Evolutionary conservation across 2,113 vertebrate species (phyloP).

Genomic region (Zootoca vivipara): DNA sequence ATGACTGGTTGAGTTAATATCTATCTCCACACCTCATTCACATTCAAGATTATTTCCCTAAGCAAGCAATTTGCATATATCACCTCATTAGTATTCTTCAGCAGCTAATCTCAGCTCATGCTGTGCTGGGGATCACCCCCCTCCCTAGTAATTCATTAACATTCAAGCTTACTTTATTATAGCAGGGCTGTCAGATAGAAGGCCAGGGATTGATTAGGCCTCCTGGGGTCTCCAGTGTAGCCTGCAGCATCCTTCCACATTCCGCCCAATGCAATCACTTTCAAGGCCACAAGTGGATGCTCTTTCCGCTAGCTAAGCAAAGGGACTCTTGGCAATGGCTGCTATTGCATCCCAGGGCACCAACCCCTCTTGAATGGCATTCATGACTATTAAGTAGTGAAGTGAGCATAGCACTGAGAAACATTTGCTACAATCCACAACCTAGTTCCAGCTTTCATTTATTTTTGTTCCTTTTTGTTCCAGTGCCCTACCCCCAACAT

Average conservation of each 20-base stretch:
- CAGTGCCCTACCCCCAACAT: neutral
- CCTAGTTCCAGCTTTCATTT: neutral
- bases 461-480: neutral
- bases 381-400: neutral
- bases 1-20: neutral
- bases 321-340: neutral
- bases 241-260: neutral
- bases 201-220: neutral
- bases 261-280: neutral
- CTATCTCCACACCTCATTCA: slow-evolving; percentile 21
- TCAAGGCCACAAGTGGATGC: neutral
- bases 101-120: slow-evolving; percentile 1
- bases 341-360: neutral
- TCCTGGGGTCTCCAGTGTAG: neutral
- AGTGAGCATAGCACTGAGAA: neutral
- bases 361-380: neutral
- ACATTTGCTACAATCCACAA: neutral
- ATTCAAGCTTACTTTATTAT: slow-evolving; percentile 14
- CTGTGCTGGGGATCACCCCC: neutral
- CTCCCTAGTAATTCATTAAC: slow-evolving; percentile 11
- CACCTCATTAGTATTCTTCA: slow-evolving; percentile 30
- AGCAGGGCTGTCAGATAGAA: slow-evolving; percentile 3
- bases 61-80: slow-evolving; percentile 21
- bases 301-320: neutral
- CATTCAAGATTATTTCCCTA: slow-evolving; percentile 25